Percentiles rank a stretch among this genome's conserved stretches.
These are phyloP conservation scores for Peromyscus aztecus DNA, from an alignment of 2,797 vertebrate species.

Conservation along the genomic window DNA sequence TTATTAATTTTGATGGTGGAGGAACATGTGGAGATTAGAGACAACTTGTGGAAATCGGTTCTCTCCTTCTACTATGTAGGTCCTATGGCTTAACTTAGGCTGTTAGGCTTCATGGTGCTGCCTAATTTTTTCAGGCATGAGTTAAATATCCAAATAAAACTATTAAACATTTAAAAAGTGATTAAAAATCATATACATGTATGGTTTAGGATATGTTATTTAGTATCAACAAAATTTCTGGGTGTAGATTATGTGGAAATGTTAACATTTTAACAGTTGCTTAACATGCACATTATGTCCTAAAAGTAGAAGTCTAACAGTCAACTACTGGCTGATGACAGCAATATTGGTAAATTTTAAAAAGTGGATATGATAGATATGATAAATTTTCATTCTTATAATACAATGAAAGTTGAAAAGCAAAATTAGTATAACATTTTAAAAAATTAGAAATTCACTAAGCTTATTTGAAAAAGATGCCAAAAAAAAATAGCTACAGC, in stretches of 20 bases:
- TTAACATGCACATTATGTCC: not conserved
- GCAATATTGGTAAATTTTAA: not conserved
- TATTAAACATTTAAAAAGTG: not conserved
- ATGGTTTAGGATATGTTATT: not conserved
- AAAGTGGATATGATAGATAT: not conserved
- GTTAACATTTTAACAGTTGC: not conserved
- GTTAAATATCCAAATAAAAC: conserved; percentile 22
- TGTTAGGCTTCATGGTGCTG: not conserved
- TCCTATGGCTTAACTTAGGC: too few relatives aligned
- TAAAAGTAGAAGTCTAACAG: not conserved
- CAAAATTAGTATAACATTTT: not conserved
- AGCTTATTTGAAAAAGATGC: not conserved
- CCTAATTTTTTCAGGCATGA: not conserved
- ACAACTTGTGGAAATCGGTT: not conserved
- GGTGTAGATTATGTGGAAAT: not conserved
- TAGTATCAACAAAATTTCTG: not conserved
- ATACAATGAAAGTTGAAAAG: not conserved
- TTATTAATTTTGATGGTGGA: not conserved
- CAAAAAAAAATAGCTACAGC: not conserved
- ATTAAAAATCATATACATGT: not conserved
- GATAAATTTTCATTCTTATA: not conserved
- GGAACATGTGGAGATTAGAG: not conserved
- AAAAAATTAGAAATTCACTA: not conserved
- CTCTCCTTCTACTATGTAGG: not conserved
- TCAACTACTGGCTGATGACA: not conserved